These are phyloP conservation scores for Cyrtorhinus lividipennis DNA, from an alignment of 1,140 invertebrate species.

Conservation along the genomic window DNA sequence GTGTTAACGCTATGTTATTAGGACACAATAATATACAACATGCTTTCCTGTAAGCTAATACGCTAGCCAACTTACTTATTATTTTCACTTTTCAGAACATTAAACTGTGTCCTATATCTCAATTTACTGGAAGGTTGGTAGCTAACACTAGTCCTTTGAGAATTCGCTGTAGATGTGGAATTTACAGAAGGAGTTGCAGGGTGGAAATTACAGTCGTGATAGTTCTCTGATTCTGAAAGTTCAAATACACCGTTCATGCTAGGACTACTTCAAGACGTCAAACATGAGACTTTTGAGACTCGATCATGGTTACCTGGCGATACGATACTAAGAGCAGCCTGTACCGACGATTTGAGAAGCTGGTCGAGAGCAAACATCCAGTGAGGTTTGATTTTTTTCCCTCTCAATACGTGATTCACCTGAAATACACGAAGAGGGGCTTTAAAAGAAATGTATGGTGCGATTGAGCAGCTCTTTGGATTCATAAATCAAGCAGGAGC, in stretches of 20 bases:
- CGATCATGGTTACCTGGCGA: conserved; percentile 44
- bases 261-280: no score
- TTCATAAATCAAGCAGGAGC: no score
- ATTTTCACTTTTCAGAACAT: conserved; percentile 37
- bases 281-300: no score
- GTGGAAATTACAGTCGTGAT: conserved; percentile 42
- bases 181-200: conserved; percentile 27
- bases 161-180: conserved; percentile 45
- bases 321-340: conserved; percentile 81
- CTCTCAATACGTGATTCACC: conserved; percentile 72
- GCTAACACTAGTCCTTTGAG: conserved; percentile 34
- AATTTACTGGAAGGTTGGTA: conserved; percentile 32
- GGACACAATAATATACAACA: no score
- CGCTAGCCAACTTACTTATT: conserved; percentile 32
- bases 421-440: no score
- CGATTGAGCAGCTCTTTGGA: no score
- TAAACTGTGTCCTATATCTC: conserved; percentile 38
- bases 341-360: conserved; percentile 76
- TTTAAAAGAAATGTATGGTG: not conserved
- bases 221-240: conserved; percentile 44
- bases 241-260: no score
- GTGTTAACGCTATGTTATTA: no score
- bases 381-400: conserved; percentile 94
- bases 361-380: conserved; percentile 99
- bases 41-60: no score